Evolutionary conservation across 2,113 vertebrate genomes (phyloP).

Genomic region (Prunella himalayana): DNA sequence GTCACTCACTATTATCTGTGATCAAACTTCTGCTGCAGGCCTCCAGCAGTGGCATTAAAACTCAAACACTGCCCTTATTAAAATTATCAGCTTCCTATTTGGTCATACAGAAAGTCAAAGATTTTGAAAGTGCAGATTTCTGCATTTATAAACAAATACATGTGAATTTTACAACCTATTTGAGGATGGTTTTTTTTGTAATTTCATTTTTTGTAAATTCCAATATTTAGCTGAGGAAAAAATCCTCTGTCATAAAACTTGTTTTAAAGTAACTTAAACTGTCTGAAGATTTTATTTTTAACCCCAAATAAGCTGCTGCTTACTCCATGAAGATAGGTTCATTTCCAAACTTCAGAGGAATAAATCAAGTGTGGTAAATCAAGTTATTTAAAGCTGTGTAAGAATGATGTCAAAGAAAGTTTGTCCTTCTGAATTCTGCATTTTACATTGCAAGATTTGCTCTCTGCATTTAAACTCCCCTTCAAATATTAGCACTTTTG

Average conservation of each 20-base stretch:
- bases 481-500: neutral
- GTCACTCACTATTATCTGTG: fast-evolving
- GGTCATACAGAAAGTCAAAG: neutral
- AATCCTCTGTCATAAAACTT: neutral
- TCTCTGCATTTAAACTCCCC: neutral
- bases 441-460: neutral
- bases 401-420: neutral
- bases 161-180: neutral
- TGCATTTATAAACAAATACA: neutral
- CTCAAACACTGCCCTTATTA: neutral
- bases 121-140: neutral
- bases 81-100: neutral
- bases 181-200: neutral
- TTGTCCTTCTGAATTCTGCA: neutral
- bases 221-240: neutral
- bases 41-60: neutral
- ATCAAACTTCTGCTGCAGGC: neutral
- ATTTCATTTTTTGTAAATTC: neutral
- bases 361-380: neutral
- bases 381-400: neutral
- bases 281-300: neutral
- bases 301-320: neutral
- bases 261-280: neutral
- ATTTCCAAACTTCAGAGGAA: neutral
- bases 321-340: neutral